Percentiles rank a stretch among this genome's conserved stretches.
These are phyloP conservation scores for Catamblyrhynchus diadema DNA, from an alignment of 2,797 vertebrate species.

Conservation along the genomic window DNA sequence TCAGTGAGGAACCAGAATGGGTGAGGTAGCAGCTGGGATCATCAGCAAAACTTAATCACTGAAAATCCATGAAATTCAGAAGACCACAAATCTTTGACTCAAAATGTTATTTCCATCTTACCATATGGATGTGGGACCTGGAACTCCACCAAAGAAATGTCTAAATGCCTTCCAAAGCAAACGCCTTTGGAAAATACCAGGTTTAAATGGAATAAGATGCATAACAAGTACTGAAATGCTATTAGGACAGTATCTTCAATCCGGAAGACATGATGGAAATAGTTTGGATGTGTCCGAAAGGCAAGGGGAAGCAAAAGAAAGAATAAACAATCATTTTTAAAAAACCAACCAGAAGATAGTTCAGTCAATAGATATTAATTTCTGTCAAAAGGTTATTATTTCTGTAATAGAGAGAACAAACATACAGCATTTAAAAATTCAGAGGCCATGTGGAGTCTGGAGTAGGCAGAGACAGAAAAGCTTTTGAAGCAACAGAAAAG, in stretches of 20 bases:
- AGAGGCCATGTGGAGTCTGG: background rate
- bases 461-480: background rate
- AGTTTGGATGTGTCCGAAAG: background rate
- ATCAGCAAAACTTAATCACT: background rate
- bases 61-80: background rate
- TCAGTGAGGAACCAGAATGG: background rate
- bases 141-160: conserved; percentile 55
- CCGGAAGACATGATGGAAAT: background rate
- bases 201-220: conserved; percentile 21
- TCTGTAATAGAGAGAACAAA: background rate
- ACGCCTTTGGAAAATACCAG: conserved; percentile 29
- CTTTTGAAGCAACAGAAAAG: background rate
- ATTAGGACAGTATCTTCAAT: background rate
- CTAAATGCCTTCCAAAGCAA: conserved; percentile 59
- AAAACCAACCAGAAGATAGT: background rate
- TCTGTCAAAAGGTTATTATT: background rate
- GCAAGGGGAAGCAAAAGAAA: background rate
- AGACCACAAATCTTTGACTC: conserved; percentile 21
- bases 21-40: background rate
- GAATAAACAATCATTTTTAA: background rate
- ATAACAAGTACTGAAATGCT: background rate
- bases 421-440: background rate
- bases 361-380: background rate
- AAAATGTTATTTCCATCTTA: conserved; percentile 40
- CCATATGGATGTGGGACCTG: conserved; percentile 56